These are phyloP conservation scores for Eristalinus aeneus DNA, from an alignment of 2,888 invertebrate species.

Conservation along the genomic window DNA sequence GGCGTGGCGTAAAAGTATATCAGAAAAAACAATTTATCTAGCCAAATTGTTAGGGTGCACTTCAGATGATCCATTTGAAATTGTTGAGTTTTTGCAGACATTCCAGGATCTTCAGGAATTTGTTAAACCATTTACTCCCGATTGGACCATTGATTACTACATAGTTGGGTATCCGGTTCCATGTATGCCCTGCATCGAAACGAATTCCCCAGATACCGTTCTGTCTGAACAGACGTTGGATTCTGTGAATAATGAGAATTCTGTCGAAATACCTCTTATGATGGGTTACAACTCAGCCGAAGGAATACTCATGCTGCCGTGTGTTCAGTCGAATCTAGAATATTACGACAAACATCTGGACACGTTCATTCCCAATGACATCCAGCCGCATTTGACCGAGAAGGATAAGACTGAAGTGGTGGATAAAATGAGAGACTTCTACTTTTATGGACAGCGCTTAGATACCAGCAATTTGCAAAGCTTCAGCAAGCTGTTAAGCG, in stretches of 20 bases:
- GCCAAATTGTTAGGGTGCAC: conserved; percentile 71
- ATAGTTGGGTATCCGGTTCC: conserved; percentile 41
- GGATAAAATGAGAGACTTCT: too few relatives aligned
- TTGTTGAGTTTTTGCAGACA: conserved; percentile 60
- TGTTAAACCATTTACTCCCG: conserved; percentile 25
- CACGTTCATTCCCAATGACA: conserved; percentile 64
- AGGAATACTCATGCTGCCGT: neutral
- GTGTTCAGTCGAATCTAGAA: too few relatives aligned
- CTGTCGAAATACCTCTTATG: conserved; percentile 81
- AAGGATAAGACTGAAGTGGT: too few relatives aligned
- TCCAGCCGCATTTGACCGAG: conserved; percentile 27
- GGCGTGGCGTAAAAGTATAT: conserved; percentile 50
- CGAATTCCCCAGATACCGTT: conserved; percentile 46
- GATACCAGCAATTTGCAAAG: neutral
- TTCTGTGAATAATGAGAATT: conserved; percentile 78
- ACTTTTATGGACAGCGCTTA: too few relatives aligned
- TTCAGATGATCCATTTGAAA: conserved; percentile 55
- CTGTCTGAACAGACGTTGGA: conserved; percentile 77
- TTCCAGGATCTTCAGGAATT: conserved; percentile 22
- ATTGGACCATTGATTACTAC: conserved; percentile 46
- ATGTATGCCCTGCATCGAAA: conserved; percentile 71
- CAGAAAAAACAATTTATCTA: conserved; percentile 57
- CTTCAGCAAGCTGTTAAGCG: conserved; percentile 79
- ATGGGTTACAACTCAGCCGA: conserved; percentile 81
- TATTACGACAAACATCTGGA: neutral